A percentile compares a stretch with the other conserved stretches of the same genome.
Evolutionary conservation across 2,113 vertebrate species (phyloP).

Genomic region (human): GRCh38 chr2:215863501-215864000

Average conservation of each 20-base stretch:
- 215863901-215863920: not conserved
- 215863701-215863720: not conserved
- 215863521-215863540: not conserved
- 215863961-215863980: not conserved
- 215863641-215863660: not conserved
- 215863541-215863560: conserved; percentile 1
- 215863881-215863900: not conserved
- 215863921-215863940: not conserved
- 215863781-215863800: not conserved
- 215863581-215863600: not conserved
- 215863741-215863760: not conserved
- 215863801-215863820: not conserved
- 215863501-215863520: not conserved
- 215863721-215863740: not conserved
- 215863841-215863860: not conserved
- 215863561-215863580: not conserved
- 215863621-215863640: not conserved
- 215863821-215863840: not conserved
- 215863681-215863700: not conserved
- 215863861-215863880: not conserved
- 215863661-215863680: not conserved
- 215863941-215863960: not conserved
- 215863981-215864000: not conserved
- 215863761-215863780: not conserved
- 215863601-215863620: conserved; percentile 17